Base-by-base conservation (phyloP, 2,797 vertebrate species). In the Falco novaeseelandiae region DNA sequence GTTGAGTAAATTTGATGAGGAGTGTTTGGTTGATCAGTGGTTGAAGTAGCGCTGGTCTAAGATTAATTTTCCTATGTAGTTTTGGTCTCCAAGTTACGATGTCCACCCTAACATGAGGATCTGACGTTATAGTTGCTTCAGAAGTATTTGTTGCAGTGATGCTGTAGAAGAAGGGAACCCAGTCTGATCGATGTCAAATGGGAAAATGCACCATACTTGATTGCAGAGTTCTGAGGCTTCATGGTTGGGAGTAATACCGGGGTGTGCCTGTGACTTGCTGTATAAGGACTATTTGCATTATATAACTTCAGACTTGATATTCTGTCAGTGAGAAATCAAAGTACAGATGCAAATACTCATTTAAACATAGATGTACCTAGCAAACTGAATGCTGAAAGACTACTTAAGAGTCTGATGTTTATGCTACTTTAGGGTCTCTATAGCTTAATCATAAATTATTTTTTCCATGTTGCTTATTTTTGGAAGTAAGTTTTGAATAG, bases 151-250 rank as follows among this genome's bases (percentile, higher is more conserved):
- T 62, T 74, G 32, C 62, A 14, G 40, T 3, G 7, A 9, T 25
- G 7, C 20, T 14, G 0, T 18, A 34, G 55, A 38, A 54, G 29
- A 49, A 18, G 59, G 20, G 54, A 77, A 8, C 14, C 5, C 8
- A 7, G 14, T 14, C 30, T 25, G 14, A 0, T 52, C 2, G 1
- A 1, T 17, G 38, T 34, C 59, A 16, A 63, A 38, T 6, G 4
- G 58, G 30, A 65, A 40, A 6, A 6, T 17, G 10, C 30, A 19
- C 9, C 16, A 3, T 14, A 1, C 7, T 20, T 48, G 12, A 2
- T 3, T 34, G 29, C 17, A 7, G 40, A 5, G 30, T 32, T 36
- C 38, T 44, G 5, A 2, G 44, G 12, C 18, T 34, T 27, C 8
- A 0, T 7, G 13, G 10, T 1, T 63, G 29, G 51, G 36, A 40